phyloP scores from a whole-genome alignment of 2,888 invertebrate genomes.

The Idaea aversata region DNA sequence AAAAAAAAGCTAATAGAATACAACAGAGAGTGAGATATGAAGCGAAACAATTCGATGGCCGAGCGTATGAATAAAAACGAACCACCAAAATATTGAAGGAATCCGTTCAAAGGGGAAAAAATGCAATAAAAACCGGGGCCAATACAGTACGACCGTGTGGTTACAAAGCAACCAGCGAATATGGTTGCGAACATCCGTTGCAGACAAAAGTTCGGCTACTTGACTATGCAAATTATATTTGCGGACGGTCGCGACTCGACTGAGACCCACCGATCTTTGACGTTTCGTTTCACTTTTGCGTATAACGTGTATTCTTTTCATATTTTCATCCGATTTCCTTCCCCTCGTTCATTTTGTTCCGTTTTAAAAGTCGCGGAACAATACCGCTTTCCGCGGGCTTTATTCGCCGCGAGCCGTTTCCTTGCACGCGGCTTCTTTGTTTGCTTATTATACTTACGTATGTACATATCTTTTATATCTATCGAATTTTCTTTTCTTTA shows the following conservation, averaged over 20 bases:
- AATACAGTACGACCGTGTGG: slow-evolving; percentile 75
- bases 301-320: slow-evolving; percentile 79
- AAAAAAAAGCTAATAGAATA: slow-evolving; percentile 37
- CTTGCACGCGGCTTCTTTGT: slow-evolving; percentile 72
- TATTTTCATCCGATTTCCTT: slow-evolving; percentile 80
- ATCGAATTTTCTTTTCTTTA: slow-evolving; percentile 77
- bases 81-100: slow-evolving; percentile 79
- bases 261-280: slow-evolving; percentile 75
- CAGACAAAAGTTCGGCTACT: slow-evolving; percentile 79
- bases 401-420: slow-evolving; percentile 76
- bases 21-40: slow-evolving; percentile 64
- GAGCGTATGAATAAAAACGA: slow-evolving; percentile 77
- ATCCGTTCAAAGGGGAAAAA: slow-evolving; percentile 79
- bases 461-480: slow-evolving; percentile 66
- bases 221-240: slow-evolving; percentile 82
- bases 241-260: slow-evolving; percentile 74
- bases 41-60: slow-evolving; percentile 76
- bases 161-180: slow-evolving; percentile 78
- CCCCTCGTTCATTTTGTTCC: slow-evolving; percentile 77
- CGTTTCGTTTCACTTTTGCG: slow-evolving; percentile 77
- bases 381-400: slow-evolving; percentile 73
- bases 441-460: slow-evolving; percentile 60
- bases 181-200: slow-evolving; percentile 77
- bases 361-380: slow-evolving; percentile 78
- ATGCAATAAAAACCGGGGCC: slow-evolving; percentile 75